Percentiles rank a stretch among this genome's conserved stretches.
Evolutionary conservation across 2,113 vertebrate genomes (phyloP).

Genomic region (Thalassoma bifasciatum): DNA sequence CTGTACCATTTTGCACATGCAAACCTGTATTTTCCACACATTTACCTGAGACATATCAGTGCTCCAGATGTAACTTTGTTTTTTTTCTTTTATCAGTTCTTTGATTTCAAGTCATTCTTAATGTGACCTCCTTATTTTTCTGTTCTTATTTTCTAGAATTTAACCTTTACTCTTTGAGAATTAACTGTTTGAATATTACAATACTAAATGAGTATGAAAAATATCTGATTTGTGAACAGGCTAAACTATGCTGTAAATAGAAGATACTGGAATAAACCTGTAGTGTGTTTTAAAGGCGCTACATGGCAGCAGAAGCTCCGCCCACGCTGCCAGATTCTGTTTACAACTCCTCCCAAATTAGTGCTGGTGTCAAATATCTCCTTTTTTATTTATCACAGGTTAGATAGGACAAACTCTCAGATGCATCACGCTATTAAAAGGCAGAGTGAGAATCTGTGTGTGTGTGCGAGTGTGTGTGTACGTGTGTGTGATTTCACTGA

Average conservation of each 20-base stretch:
- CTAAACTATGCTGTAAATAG: constrained; percentile 77
- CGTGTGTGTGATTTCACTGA: constrained; percentile 22
- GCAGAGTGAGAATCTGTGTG: constrained; percentile 56
- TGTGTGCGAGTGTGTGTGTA: not conserved
- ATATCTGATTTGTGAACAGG: constrained; percentile 73
- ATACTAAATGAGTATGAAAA: constrained; percentile 60
- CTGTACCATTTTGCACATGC: constrained; percentile 91
- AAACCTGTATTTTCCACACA: constrained; percentile 90
- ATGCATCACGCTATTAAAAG: constrained; percentile 60
- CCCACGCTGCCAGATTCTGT: constrained; percentile 86
- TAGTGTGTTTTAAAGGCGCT: constrained; percentile 65
- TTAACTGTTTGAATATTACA: constrained; percentile 75
- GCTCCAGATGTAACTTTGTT: constrained; percentile 51
- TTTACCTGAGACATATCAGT: constrained; percentile 69
- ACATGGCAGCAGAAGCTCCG: constrained; percentile 61
- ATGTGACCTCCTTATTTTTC: constrained; percentile 72
- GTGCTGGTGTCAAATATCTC: constrained; percentile 92
- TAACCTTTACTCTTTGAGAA: constrained; percentile 78
- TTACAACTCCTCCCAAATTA: constrained; percentile 93
- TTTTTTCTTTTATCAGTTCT: not conserved
- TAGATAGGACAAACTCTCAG: constrained; percentile 58
- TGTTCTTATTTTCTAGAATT: constrained; percentile 71
- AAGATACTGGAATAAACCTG: constrained; percentile 44
- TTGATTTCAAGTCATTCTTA: constrained; percentile 55
- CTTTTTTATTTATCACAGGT: constrained; percentile 86